Conservation (phyloP, 2,888 invertebrate species). For the Pollenia amentaria region DNA sequence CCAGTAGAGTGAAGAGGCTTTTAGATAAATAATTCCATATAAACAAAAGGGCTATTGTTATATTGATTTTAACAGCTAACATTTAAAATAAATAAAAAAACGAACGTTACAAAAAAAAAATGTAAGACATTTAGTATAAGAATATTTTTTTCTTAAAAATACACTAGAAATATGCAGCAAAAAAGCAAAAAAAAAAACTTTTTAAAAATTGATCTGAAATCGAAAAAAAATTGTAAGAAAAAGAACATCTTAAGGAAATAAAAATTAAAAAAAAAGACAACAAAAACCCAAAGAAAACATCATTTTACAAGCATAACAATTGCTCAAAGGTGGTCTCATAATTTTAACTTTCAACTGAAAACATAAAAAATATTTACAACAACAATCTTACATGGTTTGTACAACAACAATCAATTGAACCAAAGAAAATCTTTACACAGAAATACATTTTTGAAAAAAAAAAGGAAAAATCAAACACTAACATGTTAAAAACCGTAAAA, state of each 20-base stretch:
- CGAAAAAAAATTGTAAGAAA: conserved; percentile 17
- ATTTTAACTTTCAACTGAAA: conserved; percentile 75
- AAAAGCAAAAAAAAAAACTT: conserved; percentile 24
- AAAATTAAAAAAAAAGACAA: neutral
- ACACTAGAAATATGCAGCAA: conserved; percentile 9
- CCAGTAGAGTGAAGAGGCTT: neutral
- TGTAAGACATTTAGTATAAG: conserved; percentile 26
- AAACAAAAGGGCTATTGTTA: conserved; percentile 74
- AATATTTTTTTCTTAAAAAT: conserved; percentile 42
- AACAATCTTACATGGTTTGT: conserved; percentile 47
- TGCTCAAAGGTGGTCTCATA: conserved; percentile 81
- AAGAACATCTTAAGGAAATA: conserved; percentile 29
- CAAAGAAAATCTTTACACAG: conserved; percentile 28
- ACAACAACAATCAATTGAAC: conserved; percentile 43
- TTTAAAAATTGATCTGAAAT: conserved; percentile 43
- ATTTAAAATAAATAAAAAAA: conserved; percentile 44
- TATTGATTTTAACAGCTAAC: conserved; percentile 73
- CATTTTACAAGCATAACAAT: conserved; percentile 75
- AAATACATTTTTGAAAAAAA: conserved; percentile 22
- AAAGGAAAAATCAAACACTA: conserved; percentile 41
- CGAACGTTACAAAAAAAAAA: neutral
- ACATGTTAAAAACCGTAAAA: conserved; percentile 58
- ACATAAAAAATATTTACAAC: conserved; percentile 52
- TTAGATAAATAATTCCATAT: conserved; percentile 32
- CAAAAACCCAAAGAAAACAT: conserved; percentile 38